Evolutionary conservation across 2,113 vertebrate species (phyloP).

Genomic region (Vulpes lagopus): DNA sequence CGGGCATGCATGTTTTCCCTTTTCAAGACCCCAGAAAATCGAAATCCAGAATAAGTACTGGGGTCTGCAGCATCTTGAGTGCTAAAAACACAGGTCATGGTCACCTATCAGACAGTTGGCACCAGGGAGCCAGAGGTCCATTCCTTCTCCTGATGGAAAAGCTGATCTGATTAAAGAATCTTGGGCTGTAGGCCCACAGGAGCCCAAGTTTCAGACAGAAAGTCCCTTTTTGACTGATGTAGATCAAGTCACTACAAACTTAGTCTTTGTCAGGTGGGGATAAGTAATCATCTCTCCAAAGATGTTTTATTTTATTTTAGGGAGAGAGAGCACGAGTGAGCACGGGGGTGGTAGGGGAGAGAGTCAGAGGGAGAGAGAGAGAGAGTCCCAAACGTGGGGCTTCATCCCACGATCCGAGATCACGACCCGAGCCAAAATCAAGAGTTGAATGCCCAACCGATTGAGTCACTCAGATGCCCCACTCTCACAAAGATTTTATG

Average conservation of each 20-base stretch:
- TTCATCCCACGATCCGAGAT: no score
- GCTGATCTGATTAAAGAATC: not conserved
- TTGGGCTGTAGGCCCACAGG: not conserved
- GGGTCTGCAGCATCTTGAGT: not conserved
- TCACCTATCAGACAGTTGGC: not conserved
- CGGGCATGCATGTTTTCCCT: not conserved
- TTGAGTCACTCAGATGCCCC: no score
- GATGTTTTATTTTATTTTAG: not conserved
- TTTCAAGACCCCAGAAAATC: not conserved
- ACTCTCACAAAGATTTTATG: conserved; percentile 43
- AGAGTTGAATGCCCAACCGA: no score
- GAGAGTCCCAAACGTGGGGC: not conserved
- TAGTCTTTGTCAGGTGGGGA: not conserved
- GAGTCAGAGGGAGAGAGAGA: no score
- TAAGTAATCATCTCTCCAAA: not conserved
- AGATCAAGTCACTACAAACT: not conserved
- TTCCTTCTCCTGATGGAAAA: not conserved
- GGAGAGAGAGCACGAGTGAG: no score
- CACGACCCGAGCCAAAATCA: no score
- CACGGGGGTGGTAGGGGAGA: no score
- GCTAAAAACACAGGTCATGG: not conserved
- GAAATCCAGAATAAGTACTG: not conserved
- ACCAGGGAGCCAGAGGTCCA: not conserved
- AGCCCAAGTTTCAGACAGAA: not conserved
- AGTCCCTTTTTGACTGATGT: not conserved